Evolutionary conservation across 2,888 invertebrate species (phyloP).

Genomic region (Branchellion lobata): DNA sequence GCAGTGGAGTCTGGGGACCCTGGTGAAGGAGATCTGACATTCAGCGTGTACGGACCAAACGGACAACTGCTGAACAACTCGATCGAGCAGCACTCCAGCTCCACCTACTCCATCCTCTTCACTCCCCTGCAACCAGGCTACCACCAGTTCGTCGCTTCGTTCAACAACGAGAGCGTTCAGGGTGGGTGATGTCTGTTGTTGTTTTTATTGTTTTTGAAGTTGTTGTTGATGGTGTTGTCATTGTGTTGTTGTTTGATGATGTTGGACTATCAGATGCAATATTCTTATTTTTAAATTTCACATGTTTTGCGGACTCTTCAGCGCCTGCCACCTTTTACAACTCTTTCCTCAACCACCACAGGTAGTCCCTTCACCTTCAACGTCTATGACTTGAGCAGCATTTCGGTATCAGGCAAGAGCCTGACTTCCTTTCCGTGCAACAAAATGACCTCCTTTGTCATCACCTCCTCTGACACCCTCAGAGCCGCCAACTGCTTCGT

Average conservation of each 20-base stretch:
- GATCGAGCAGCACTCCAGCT: slow-evolving; percentile 75
- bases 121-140: slow-evolving; percentile 90
- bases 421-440: slow-evolving; percentile 81
- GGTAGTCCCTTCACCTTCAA: slow-evolving; percentile 58
- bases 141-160: slow-evolving; percentile 86
- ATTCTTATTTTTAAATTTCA: too few relatives aligned
- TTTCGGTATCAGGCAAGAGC: slow-evolving; percentile 83
- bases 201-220: not conserved
- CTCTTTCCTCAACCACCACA: slow-evolving; percentile 43
- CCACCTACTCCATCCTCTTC: slow-evolving; percentile 87
- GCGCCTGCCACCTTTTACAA: too few relatives aligned
- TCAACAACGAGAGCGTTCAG: slow-evolving; percentile 66
- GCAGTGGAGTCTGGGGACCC: slow-evolving; percentile 86
- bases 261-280: not conserved
- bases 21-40: slow-evolving; percentile 89
- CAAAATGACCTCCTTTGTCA: slow-evolving; percentile 78
- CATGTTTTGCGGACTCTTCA: too few relatives aligned
- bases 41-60: slow-evolving; percentile 75
- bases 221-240: not conserved
- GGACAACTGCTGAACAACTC: slow-evolving; percentile 50
- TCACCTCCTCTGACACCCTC: slow-evolving; percentile 74
- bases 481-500: slow-evolving; percentile 60
- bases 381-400: slow-evolving; percentile 64
- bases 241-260: not conserved
- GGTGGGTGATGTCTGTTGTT: slow-evolving; percentile 56